Percentiles rank a stretch among this genome's conserved stretches.
phyloP scores from a whole-genome alignment of 2,888 invertebrate species.

The Tipula helvola region DNA sequence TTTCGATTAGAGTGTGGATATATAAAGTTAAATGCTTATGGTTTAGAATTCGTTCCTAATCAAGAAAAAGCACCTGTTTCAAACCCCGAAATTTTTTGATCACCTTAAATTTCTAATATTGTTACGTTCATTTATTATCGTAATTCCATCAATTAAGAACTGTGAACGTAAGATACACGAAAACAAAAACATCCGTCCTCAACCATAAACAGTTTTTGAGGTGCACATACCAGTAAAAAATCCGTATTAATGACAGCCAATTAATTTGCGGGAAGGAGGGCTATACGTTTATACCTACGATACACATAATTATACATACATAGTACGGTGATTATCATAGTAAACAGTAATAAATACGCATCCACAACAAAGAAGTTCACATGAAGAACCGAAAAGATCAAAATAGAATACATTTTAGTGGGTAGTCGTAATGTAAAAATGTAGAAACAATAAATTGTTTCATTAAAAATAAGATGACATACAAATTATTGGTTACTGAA shows the following conservation, averaged over 20 bases:
- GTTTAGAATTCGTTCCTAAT: no score
- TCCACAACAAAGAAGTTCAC: background rate
- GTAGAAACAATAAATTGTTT: no score
- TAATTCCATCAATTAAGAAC: background rate
- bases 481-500: no score
- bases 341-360: background rate
- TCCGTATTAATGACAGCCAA: background rate
- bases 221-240: background rate
- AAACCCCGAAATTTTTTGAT: background rate
- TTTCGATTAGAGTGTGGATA: background rate
- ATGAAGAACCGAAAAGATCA: no score
- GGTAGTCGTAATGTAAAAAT: no score
- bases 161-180: background rate
- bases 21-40: background rate
- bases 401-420: no score
- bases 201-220: background rate
- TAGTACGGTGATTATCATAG: background rate
- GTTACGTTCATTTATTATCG: background rate
- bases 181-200: background rate
- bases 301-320: no score
- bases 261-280: background rate
- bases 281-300: background rate
- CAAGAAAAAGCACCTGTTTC: background rate
- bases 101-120: background rate
- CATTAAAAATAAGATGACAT: no score